Conservation (phyloP, 2,797 vertebrate species). For the Epinephelus malabaricus region DNA sequence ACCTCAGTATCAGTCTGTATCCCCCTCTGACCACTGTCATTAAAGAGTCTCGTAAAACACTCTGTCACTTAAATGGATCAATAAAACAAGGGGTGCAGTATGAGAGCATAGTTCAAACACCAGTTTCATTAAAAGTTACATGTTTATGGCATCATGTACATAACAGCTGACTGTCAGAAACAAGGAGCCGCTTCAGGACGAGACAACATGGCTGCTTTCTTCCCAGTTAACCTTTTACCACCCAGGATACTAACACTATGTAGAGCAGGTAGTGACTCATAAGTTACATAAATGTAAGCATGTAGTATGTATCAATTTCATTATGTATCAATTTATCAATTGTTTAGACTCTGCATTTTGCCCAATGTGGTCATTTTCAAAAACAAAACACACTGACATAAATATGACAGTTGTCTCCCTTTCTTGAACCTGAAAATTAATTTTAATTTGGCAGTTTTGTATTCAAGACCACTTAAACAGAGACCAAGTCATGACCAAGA, state of each 20-base stretch:
- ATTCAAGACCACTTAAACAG: no score
- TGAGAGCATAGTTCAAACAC: constrained; percentile 26
- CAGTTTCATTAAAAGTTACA: not conserved
- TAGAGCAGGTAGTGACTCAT: not conserved
- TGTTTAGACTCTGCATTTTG: not conserved
- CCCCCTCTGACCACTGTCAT: not conserved
- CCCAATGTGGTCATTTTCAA: no score
- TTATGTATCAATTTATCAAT: not conserved
- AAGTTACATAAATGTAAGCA: no score
- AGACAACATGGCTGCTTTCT: not conserved
- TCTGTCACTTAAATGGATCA: not conserved
- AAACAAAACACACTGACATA: not conserved
- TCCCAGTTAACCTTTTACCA: not conserved
- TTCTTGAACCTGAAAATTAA: not conserved
- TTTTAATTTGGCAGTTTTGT: no score
- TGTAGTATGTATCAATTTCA: not conserved
- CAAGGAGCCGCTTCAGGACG: no score
- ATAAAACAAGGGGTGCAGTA: not conserved
- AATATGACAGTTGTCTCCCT: no score
- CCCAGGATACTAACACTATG: not conserved
- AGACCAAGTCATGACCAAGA: no score
- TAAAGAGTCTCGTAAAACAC: not conserved
- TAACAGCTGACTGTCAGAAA: not conserved
- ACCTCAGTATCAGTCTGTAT: not conserved
- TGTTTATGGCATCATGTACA: not conserved